These are phyloP conservation scores for Latrodectus elegans DNA, from an alignment of 2,888 invertebrate species.

Conservation along the genomic window DNA sequence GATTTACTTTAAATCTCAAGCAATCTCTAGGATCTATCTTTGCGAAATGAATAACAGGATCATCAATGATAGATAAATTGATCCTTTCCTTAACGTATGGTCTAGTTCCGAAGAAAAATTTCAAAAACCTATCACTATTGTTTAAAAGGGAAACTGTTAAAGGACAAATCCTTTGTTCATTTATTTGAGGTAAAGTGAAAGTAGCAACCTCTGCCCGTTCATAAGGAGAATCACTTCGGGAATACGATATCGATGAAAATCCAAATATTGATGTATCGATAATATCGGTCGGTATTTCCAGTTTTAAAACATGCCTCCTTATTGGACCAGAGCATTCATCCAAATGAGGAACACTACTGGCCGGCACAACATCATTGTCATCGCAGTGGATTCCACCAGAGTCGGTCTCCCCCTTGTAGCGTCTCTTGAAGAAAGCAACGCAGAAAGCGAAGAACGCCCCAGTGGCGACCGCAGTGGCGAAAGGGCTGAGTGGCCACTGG, in stretches of 20 bases:
- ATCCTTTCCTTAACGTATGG: too few species aligned
- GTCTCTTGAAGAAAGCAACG: conserved; percentile 27
- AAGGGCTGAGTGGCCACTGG: conserved; percentile 52
- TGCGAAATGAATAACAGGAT: not conserved
- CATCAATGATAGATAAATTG: too few species aligned
- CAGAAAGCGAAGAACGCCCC: conserved; percentile 54
- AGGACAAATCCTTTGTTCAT: too few species aligned
- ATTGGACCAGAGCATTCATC: not conserved
- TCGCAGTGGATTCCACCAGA: not conserved
- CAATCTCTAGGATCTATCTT: not conserved
- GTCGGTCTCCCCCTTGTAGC: conserved; percentile 5
- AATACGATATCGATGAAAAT: not conserved
- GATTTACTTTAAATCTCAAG: not conserved
- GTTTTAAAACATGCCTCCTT: not conserved
- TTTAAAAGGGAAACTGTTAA: too few species aligned
- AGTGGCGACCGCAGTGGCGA: conserved; percentile 45
- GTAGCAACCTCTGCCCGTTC: too few species aligned
- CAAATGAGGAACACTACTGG: not conserved
- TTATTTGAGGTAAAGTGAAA: too few species aligned
- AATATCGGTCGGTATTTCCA: not conserved
- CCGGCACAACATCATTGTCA: too few species aligned
- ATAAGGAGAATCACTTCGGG: too few species aligned
- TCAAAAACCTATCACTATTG: too few species aligned
- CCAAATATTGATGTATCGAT: conserved; percentile 5
- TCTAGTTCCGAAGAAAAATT: too few species aligned